Conservation (phyloP, 2,797 vertebrate species). For the Acanthurus leucopareius region DNA sequence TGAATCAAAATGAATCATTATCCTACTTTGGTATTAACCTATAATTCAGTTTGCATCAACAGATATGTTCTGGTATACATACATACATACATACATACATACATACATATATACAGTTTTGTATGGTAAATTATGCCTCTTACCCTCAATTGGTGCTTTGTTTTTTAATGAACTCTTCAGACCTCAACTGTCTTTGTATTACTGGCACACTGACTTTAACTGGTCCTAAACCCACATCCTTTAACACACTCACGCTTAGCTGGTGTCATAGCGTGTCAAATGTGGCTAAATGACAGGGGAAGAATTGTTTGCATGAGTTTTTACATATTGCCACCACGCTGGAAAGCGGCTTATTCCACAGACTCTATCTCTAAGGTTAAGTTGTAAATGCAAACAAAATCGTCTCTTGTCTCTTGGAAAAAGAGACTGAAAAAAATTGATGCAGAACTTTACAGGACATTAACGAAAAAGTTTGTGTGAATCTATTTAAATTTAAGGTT, state of each 20-base stretch:
- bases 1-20: background rate
- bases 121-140: background rate
- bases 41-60: background rate
- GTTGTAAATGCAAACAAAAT: conserved; percentile 43
- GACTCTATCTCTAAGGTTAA: conserved; percentile 32
- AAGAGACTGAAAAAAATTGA: background rate
- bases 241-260: fast-evolving
- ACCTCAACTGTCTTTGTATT: background rate
- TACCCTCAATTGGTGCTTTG: conserved; percentile 31
- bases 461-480: background rate
- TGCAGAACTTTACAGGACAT: background rate
- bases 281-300: background rate
- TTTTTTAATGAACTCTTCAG: background rate
- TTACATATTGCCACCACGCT: background rate
- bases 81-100: too few species aligned
- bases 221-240: background rate
- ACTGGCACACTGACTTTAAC: background rate
- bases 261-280: fast-evolving
- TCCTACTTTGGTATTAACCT: background rate
- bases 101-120: too few species aligned
- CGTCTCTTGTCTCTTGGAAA: background rate
- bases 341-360: background rate
- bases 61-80: background rate
- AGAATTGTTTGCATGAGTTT: conserved; percentile 20
- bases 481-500: background rate